Evolutionary conservation across 2,797 vertebrate species (phyloP).

Genomic region (Sorex maritimensis): DNA sequence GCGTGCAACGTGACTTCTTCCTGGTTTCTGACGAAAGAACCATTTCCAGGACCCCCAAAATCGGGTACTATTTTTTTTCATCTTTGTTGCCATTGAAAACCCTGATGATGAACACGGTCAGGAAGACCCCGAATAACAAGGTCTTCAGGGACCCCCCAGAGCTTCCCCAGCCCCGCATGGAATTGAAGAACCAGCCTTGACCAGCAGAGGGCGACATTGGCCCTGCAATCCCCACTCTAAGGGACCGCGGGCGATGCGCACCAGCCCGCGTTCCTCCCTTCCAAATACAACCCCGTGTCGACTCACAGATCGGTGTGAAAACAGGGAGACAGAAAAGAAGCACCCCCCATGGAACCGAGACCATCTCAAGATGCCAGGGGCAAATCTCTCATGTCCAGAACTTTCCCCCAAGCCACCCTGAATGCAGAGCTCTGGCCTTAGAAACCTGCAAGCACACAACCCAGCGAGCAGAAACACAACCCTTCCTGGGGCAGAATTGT

Average conservation of each 20-base stretch:
- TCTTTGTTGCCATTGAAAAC: neutral
- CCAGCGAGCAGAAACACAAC: too few species aligned
- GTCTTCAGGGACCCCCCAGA: too few species aligned
- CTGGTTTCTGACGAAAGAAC: neutral
- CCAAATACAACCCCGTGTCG: neutral
- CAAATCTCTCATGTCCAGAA: neutral
- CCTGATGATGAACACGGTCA: neutral
- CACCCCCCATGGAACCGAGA: too few species aligned
- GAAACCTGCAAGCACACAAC: neutral
- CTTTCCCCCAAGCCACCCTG: neutral
- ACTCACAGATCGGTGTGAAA: neutral
- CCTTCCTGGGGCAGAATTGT: too few species aligned
- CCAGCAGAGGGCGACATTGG: conserved; percentile 89
- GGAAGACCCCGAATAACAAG: neutral
- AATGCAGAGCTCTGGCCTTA: neutral
- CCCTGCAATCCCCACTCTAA: conserved; percentile 58
- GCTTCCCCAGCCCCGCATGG: neutral
- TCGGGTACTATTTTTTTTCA: conserved; percentile 1
- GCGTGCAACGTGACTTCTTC: neutral
- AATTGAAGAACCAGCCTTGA: neutral
- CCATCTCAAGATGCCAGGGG: too few species aligned
- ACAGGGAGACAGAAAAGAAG: too few species aligned
- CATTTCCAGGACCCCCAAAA: neutral
- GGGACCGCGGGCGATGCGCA: neutral
- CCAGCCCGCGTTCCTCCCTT: conserved; percentile 37